Percentiles rank a stretch among this genome's conserved stretches.
phyloP scores from a whole-genome alignment of 2,888 invertebrate species.

The Gasteruption jaculator region DNA sequence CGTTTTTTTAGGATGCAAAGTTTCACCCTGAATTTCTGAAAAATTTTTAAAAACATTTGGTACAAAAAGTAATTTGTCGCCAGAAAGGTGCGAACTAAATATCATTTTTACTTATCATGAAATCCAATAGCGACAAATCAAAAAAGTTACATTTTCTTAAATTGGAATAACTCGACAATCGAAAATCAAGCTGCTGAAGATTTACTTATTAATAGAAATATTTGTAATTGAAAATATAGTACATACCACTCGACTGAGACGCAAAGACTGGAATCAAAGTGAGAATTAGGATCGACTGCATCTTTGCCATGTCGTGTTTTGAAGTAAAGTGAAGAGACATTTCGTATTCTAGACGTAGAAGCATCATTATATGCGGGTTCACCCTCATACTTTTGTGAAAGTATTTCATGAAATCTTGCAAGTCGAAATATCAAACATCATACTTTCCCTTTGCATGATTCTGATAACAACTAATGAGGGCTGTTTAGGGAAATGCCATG shows the following conservation, averaged over 20 bases:
- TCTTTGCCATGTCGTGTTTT: constrained; percentile 19
- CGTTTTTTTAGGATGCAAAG: too few relatives aligned
- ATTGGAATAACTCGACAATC: neutral
- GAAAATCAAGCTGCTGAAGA: neutral
- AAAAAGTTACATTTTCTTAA: too few relatives aligned
- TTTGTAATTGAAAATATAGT: constrained; percentile 1
- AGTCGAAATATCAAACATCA: too few relatives aligned
- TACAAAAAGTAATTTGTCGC: too few relatives aligned
- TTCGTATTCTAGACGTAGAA: constrained; percentile 10
- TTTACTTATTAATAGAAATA: neutral
- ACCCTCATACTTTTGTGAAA: constrained; percentile 21
- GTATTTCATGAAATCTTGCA: too few relatives aligned
- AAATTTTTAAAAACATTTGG: too few relatives aligned
- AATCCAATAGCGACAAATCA: too few relatives aligned
- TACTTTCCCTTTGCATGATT: constrained; percentile 7
- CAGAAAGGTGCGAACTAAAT: too few relatives aligned
- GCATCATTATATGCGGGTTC: constrained; percentile 15
- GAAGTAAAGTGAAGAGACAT: constrained; percentile 25
- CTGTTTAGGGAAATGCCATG: neutral
- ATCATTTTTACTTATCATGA: too few relatives aligned
- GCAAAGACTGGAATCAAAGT: constrained; percentile 10
- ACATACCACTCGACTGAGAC: constrained; percentile 20
- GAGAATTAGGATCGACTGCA: constrained; percentile 19
- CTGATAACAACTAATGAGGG: constrained; percentile 4
- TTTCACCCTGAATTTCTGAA: too few relatives aligned